These are phyloP conservation scores for Stratiomys singularior DNA, from an alignment of 2,888 invertebrate species.

Conservation along the genomic window DNA sequence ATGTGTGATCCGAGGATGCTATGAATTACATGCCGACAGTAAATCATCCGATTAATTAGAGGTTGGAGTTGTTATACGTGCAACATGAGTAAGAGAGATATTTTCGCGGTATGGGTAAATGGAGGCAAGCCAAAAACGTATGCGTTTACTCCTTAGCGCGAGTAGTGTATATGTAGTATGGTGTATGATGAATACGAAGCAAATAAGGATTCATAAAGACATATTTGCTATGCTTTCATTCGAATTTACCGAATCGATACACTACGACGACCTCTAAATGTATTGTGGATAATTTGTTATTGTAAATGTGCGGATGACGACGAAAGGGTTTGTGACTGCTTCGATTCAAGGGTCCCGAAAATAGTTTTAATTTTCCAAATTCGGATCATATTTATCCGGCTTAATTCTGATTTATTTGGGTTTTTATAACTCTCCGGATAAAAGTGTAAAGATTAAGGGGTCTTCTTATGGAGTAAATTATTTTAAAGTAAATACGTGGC, in stretches of 20 bases:
- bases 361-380: no score
- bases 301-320: neutral
- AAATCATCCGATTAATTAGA: conserved; percentile 61
- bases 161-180: neutral
- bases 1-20: conserved; percentile 62
- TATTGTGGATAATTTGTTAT: neutral
- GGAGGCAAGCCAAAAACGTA: neutral
- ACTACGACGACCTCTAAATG: neutral
- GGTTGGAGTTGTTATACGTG: conserved; percentile 41
- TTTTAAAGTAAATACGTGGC: no score
- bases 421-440: no score
- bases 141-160: neutral
- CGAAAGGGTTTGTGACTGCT: neutral
- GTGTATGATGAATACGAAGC: neutral
- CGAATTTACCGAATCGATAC: neutral
- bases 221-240: conserved; percentile 3
- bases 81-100: neutral
- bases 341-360: neutral
- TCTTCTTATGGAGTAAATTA: no score
- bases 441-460: no score
- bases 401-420: no score
- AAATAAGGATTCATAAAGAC: neutral
- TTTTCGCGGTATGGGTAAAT: no score
- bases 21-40: conserved; percentile 55
- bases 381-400: no score